Conservation (phyloP, 2,113 vertebrate species). For the Heteronetta atricapilla region DNA sequence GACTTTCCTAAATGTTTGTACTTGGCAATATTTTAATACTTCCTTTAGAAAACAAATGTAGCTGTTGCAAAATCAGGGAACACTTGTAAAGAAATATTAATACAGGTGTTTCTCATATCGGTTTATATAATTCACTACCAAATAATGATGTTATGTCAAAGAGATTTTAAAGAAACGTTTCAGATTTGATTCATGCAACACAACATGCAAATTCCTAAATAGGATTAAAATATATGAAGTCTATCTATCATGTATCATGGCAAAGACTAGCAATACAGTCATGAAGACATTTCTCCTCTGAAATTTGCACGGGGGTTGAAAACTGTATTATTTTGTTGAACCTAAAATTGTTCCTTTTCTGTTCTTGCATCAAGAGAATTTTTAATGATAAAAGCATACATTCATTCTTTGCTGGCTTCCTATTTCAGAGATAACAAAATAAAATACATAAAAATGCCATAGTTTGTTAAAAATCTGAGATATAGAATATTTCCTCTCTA, state of each 20-base stretch:
- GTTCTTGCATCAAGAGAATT: background rate
- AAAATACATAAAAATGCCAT: background rate
- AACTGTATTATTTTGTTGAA: background rate
- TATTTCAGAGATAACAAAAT: background rate
- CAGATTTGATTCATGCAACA: background rate
- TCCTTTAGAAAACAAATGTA: background rate
- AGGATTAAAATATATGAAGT: conserved; percentile 34
- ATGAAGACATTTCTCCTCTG: background rate
- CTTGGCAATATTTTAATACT: background rate
- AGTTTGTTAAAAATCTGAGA: background rate
- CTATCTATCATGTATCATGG: background rate
- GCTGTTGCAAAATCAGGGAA: background rate
- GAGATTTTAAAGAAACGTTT: background rate
- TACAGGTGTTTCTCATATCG: background rate
- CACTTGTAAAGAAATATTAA: background rate
- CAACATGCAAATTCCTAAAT: background rate
- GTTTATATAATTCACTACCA: background rate
- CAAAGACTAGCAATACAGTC: background rate
- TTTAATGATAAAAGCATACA: background rate
- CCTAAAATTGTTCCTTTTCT: background rate
- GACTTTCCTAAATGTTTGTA: background rate
- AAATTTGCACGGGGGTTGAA: background rate
- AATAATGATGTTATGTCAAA: background rate
- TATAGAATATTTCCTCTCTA: background rate
- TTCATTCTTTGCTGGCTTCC: background rate